These are phyloP conservation scores for Scopus umbretta DNA, from an alignment of 2,113 vertebrate species.

Conservation along the genomic window DNA sequence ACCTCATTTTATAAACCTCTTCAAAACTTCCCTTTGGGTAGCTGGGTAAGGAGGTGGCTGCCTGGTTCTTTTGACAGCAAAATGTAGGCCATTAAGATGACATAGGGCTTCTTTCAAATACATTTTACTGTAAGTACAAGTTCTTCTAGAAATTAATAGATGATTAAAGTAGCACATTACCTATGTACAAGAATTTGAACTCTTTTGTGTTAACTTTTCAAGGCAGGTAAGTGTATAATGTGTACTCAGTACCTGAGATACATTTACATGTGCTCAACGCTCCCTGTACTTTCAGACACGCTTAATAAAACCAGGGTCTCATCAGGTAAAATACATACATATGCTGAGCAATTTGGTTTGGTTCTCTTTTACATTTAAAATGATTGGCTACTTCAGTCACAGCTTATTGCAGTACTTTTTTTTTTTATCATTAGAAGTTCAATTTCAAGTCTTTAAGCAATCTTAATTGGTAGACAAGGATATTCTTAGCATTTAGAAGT, in stretches of 20 bases:
- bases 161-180: neutral
- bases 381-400: neutral
- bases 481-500: neutral
- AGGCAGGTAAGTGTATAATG: neutral
- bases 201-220: neutral
- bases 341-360: neutral
- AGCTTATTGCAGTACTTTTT: neutral
- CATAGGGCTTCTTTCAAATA: neutral
- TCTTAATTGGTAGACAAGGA: neutral
- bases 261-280: neutral
- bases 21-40: neutral
- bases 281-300: rapidly evolving
- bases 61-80: neutral
- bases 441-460: neutral
- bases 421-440: neutral
- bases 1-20: neutral
- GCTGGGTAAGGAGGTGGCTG: neutral
- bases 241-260: neutral
- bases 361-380: neutral
- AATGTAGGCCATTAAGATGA: neutral
- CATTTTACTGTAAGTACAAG: neutral
- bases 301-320: neutral
- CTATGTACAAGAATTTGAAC: neutral
- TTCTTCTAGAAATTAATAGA: neutral
- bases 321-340: neutral